Evolutionary conservation across 2,797 vertebrate genomes (phyloP).

Genomic region (Sebastes iracundus): DNA sequence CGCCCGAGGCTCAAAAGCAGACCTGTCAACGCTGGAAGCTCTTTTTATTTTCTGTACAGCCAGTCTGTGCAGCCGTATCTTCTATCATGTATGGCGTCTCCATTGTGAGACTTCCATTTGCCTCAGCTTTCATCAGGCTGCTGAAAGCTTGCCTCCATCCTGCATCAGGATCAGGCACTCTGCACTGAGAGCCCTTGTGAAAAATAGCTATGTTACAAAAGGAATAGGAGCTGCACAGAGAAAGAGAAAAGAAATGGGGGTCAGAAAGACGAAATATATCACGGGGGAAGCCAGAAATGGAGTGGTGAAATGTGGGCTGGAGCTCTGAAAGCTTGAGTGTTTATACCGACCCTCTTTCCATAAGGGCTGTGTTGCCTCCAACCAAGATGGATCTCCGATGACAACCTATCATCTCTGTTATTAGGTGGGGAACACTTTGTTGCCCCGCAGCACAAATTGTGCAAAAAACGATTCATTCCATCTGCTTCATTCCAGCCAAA

Average conservation of each 20-base stretch:
- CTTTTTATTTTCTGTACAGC: neutral
- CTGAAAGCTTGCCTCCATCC: neutral
- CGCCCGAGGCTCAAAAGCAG: neutral
- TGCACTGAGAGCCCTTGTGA: neutral
- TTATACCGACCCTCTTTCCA: neutral
- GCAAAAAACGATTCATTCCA: conserved; percentile 1
- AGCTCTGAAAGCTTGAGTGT: conserved; percentile 2
- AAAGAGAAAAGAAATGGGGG: neutral
- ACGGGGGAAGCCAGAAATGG: neutral
- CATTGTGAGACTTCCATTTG: neutral
- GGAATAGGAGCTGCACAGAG: neutral
- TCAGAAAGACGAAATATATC: neutral
- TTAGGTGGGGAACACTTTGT: conserved; percentile 6
- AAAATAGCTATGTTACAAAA: conserved; percentile 7
- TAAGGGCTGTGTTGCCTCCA: neutral
- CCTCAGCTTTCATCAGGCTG: conserved; percentile 5
- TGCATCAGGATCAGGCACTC: neutral
- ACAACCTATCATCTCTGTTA: conserved; percentile 19
- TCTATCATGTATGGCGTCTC: neutral
- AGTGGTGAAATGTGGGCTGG: neutral
- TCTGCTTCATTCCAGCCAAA: neutral
- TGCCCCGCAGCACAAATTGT: neutral
- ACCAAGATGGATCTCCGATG: conserved; percentile 26
- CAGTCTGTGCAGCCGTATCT: neutral
- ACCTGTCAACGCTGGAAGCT: neutral